Base-by-base conservation (phyloP, 2,888 invertebrate species). In the Nomada fucata region DNA sequence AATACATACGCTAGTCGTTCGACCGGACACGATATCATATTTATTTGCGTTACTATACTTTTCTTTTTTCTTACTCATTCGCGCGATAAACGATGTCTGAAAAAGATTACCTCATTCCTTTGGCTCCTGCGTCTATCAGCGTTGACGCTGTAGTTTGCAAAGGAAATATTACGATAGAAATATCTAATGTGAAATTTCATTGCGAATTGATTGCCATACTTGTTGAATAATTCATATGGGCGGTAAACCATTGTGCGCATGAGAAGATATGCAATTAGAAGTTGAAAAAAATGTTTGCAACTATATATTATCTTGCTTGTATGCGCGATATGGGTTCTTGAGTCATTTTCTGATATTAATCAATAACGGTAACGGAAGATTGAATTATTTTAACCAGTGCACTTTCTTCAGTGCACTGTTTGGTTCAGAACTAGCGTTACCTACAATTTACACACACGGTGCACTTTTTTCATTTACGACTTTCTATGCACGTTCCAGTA, bases 401-500 rank as follows among this genome's bases (percentile, higher is more conserved):
- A 59, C 11, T 68, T 68, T 52, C 42, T 23, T 7, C 15, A 7
- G 23, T 23, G 23, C 23, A 23, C 57, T 47, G 69, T 70, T 23
- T 70, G 20, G 20, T 44, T n/a, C 7, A 61, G 52, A 29, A 42
- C 20, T 2, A 60, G 60, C 18, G 65, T 67, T 67, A 26, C 50
- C 23, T n/a, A 81, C 60, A 60, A 75, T 68, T 73, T 79, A 76
- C 76, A 63, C 26, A 63, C 59, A 53, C 67, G 50, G 29, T 15
- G 60, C 44, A 29, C 13, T 65, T 76, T 79, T 84, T 80, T 72
- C 63, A 84, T 76, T 44, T 59, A 75, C 71, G 65, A 86, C 79
- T 87, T 76, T 88, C 85, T 76, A 85, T 79, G 75, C 73, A 70
- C 79, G 74, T 82, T 79, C 75, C 82, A 80, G 26, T 76, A 68